Evolutionary conservation across 2,113 vertebrate genomes (phyloP), one percentile per base, ranked within the genome.

Genomic region (Centropus unirufus): DNA sequence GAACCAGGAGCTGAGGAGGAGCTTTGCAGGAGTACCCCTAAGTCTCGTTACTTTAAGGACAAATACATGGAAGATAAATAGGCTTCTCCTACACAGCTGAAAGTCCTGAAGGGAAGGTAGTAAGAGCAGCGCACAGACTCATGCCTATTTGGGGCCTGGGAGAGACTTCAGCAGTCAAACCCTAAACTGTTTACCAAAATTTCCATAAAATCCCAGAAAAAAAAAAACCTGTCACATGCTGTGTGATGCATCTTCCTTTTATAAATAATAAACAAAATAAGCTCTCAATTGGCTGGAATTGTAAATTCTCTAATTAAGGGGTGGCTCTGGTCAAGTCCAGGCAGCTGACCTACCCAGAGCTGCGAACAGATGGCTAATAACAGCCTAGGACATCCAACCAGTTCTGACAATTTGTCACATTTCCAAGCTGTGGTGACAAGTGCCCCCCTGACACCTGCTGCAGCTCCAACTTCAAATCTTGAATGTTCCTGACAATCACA

Each of bases 331-430:
- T 92, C 87, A 95, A 92, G 78, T 89, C 82, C 83, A 91, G 82
- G 70, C 89, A 94, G 87, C 83, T 95, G 94, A 97, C 94, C 92
- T 55, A 4, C 57, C 70, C 78, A 81, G 83, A 96, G 83, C 78
- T 94, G 87, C 4, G 34, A 96, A 95, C 95, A 97, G 94, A 95
- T 96, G 90, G 86, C 92, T 97, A 97, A 92, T 95, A 96, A 96
- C 87, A 93, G 92, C 40, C 75, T 95, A 92, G 94, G 83, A 95
- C 80, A 79, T 76, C 94, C 84, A 47, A 74, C 54, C 20, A 15
- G 62, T 26, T 44, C 89, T 75, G 76, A 83, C 13, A 1, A 80
- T 69, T 67, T 96, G 91, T 96, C 96, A 90, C 69, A 79, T 91
- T 92, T 97, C 87, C 93, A 95, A 87, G 85, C 87, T 95, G 93